These are phyloP conservation scores for Porphyrio hochstetteri DNA, from an alignment of 2,113 vertebrate genomes.

Conservation along the genomic window DNA sequence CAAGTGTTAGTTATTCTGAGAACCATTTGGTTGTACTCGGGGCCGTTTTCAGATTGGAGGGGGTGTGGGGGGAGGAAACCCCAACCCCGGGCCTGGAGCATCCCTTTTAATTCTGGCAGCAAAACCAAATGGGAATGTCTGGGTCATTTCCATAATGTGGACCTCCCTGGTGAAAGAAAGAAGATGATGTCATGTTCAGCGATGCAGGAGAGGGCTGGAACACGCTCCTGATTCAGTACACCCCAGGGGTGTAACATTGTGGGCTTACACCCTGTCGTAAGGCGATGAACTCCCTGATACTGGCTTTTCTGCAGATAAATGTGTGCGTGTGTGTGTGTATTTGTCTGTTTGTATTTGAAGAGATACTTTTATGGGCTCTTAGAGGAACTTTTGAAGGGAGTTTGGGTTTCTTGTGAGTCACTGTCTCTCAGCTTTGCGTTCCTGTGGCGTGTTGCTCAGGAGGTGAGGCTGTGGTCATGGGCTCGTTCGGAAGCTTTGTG, in stretches of 20 bases:
- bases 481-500: not conserved
- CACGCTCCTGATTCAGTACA: not conserved
- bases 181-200: not conserved
- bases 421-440: not conserved
- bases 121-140: not conserved
- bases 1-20: not conserved
- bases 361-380: not conserved
- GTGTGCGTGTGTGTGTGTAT: too few relatives aligned
- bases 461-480: not conserved
- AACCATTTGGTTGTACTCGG: not conserved
- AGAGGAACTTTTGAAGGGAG: not conserved
- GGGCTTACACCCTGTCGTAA: not conserved
- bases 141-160: not conserved
- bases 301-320: not conserved
- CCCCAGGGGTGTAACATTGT: not conserved
- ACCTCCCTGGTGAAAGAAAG: not conserved
- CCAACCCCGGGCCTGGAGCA: not conserved
- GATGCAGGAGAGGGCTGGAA: not conserved
- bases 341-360: not conserved
- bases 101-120: not conserved
- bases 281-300: not conserved
- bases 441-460: not conserved
- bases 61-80: accelerated
- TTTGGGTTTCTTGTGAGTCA: not conserved
- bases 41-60: not conserved